Evolutionary conservation across 2,888 invertebrate species (phyloP).

Genomic region (Eupithecia subfuscata): DNA sequence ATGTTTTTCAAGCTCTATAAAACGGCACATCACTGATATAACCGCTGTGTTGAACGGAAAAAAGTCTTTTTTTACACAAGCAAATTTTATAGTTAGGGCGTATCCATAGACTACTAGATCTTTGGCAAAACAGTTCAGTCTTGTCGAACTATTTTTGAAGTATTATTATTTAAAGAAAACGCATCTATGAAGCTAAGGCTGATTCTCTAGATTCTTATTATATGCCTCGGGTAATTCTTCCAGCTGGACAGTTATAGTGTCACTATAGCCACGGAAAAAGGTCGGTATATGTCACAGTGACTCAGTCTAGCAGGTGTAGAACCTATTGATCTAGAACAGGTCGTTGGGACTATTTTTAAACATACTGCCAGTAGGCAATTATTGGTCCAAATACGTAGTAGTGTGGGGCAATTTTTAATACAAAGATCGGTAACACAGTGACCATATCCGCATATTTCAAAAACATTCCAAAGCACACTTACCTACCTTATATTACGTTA

Average conservation of each 20-base stretch:
- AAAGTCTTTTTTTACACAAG: too few relatives aligned
- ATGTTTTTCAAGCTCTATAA: not conserved
- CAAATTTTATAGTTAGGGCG: too few relatives aligned
- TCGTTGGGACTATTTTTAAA: not conserved
- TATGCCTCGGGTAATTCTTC: not conserved
- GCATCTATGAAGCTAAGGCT: not conserved
- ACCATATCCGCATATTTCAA: not conserved
- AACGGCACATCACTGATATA: not conserved
- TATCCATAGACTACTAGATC: too few relatives aligned
- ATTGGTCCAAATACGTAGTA: not conserved
- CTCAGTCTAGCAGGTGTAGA: conserved; percentile 32
- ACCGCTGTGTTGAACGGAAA: too few relatives aligned
- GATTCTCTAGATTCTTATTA: not conserved
- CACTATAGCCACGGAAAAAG: conserved; percentile 21
- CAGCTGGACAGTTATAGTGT: not conserved
- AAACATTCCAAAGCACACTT: not conserved
- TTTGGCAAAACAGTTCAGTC: too few relatives aligned
- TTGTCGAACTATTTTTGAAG: not conserved
- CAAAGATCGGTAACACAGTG: not conserved
- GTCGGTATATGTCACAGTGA: conserved; percentile 35
- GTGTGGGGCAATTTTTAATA: not conserved
- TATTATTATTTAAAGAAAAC: not conserved
- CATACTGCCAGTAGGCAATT: not conserved
- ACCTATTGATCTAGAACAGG: conserved; percentile 10
- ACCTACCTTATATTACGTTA: not conserved